Evolutionary conservation across 2,113 vertebrate genomes (phyloP), one percentile per base, ranked within the genome.

Genomic region (Heteronetta atricapilla): DNA sequence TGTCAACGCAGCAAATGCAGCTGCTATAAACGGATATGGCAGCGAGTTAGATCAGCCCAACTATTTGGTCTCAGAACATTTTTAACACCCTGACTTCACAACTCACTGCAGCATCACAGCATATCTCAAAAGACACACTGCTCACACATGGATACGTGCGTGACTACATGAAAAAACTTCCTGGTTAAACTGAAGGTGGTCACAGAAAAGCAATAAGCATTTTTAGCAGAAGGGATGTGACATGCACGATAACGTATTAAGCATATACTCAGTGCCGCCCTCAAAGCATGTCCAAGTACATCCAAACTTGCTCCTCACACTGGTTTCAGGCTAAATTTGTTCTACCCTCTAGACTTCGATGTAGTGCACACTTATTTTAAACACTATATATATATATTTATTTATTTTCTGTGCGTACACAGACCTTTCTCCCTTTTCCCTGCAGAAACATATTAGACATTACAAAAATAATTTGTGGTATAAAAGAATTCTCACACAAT

Each of bases 401-500:
- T 83, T 83, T 86, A 55, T 62, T 67, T 76, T 73, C 94, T 95
- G 93, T 94, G 92, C 75, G 14, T 97, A 95, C 90, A 96, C 93
- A 96, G 86, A 92, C 83, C 66, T 92, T 88, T 93, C 88, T 95
- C 72, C 94, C 91, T 94, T 95, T 96, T 93, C 97, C 95, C 94
- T 97, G 95, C 89, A 96, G 95, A 95, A 97, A 96, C 91, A 93
- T 81, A 93, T 79, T 90, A 95, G 93, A 95, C 90, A 95, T 97
- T 98, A 98, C 97, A 98, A 98, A 98, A 98, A 98, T 98, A 98
- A 98, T 98, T 96, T 98, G 97, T 97, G 97, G 96, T 98, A 98
- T 93, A 98, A 98, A 98, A 97, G 94, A 96, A 96, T 97, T 97
- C 94, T 97, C 94, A 96, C 96, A 93, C 94, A 78, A 95, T 95